phyloP scores from a whole-genome alignment of 1,140 invertebrate species.

The Drosophila ambigua region DNA sequence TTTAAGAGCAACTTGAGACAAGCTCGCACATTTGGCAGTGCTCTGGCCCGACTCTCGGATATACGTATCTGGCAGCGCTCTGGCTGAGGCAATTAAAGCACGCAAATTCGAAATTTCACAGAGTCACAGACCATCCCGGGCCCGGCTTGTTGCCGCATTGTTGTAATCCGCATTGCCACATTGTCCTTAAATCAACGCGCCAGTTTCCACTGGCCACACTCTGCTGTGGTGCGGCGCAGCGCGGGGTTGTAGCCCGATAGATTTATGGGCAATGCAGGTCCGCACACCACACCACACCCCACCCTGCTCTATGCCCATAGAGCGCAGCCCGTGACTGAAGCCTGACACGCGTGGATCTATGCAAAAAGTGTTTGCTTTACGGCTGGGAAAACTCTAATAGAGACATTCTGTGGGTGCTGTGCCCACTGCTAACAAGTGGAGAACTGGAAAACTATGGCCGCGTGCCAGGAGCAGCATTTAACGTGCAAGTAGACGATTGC shows the following conservation, averaged over 20 bases:
- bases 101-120: conserved; percentile 47
- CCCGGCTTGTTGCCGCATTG: conserved; percentile 66
- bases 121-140: conserved; percentile 9
- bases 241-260: conserved; percentile 32
- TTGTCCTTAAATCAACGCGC: conserved; percentile 73
- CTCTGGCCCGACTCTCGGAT: conserved; percentile 31
- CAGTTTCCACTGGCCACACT: conserved; percentile 10
- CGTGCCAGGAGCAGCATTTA: conserved; percentile 59
- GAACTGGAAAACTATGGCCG: conserved; percentile 58
- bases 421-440: conserved; percentile 55
- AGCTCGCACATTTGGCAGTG: not conserved
- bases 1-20: conserved; percentile 26
- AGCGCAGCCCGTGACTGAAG: conserved; percentile 54
- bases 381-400: conserved; percentile 47
- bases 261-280: conserved; percentile 59
- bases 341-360: conserved; percentile 60
- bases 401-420: conserved; percentile 28
- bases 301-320: not conserved
- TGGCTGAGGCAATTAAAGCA: conserved; percentile 63
- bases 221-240: conserved; percentile 6
- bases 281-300: conserved; percentile 20
- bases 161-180: conserved; percentile 60
- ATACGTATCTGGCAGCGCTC: conserved; percentile 8
- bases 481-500: not conserved
- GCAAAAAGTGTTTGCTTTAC: conserved; percentile 64